Evolutionary conservation across 2,888 invertebrate genomes (phyloP).

Genomic region (Drosophila yooni): DNA sequence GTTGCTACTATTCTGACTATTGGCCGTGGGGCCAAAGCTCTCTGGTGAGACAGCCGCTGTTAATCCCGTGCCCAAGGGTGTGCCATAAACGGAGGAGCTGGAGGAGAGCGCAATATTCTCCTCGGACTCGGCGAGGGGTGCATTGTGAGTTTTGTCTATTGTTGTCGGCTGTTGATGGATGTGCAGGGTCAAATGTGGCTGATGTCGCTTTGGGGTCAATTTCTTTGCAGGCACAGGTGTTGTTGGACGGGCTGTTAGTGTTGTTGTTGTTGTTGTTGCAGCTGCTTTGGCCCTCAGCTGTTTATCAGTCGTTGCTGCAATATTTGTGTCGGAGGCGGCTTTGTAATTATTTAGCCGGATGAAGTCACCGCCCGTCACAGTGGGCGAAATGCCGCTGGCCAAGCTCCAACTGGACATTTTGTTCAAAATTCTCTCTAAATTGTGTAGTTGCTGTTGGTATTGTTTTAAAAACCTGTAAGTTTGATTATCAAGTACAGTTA

Average conservation of each 20-base stretch:
- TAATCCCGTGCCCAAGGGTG: constrained; percentile 44
- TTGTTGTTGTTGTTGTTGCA: constrained; percentile 17
- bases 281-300: background rate
- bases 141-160: constrained; percentile 28
- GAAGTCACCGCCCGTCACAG: constrained; percentile 61
- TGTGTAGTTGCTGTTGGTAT: constrained; percentile 1
- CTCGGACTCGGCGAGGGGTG: constrained; percentile 50
- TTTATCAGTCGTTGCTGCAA: constrained; percentile 28
- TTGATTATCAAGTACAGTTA: constrained; percentile 36
- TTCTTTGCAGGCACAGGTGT: constrained; percentile 65
- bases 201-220: constrained; percentile 56
- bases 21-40: constrained; percentile 21
- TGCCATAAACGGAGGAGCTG: constrained; percentile 57
- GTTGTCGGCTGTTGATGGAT: constrained; percentile 38
- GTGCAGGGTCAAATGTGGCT: constrained; percentile 60
- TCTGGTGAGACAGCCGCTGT: constrained; percentile 25
- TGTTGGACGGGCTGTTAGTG: constrained; percentile 53
- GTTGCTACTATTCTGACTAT: constrained; percentile 23
- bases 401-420: constrained; percentile 74
- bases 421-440: constrained; percentile 5
- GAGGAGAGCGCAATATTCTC: constrained; percentile 51
- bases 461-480: constrained; percentile 6
- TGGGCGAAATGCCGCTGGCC: constrained; percentile 69
- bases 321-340: constrained; percentile 50
- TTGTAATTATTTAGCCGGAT: constrained; percentile 54